phyloP scores from a whole-genome alignment of 2,797 vertebrate genomes.

The Notolabrus celidotus region DNA sequence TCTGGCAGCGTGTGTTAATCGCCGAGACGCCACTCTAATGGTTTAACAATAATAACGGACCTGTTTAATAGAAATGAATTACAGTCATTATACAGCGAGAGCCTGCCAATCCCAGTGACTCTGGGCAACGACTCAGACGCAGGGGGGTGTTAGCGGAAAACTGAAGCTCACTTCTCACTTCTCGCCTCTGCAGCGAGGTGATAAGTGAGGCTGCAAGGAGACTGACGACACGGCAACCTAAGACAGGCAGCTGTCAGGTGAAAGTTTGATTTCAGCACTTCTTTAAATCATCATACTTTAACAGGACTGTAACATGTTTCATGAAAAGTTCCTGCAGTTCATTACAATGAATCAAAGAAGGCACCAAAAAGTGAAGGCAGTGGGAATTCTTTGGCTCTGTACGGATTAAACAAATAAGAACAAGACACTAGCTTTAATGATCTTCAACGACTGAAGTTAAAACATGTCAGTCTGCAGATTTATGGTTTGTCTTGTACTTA shows the following conservation, averaged over 20 bases:
- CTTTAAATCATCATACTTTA: neutral
- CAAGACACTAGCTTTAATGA: neutral
- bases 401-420: neutral
- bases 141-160: slow-evolving; percentile 31
- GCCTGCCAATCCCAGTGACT: slow-evolving; percentile 69
- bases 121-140: slow-evolving; percentile 19
- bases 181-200: slow-evolving; percentile 41
- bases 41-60: slow-evolving; percentile 77
- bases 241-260: slow-evolving; percentile 38
- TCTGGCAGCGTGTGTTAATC: slow-evolving; percentile 70
- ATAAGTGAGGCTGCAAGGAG: slow-evolving; percentile 53
- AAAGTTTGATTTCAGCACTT: neutral
- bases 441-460: neutral
- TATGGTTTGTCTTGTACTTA: too few species aligned
- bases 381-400: neutral
- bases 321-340: neutral
- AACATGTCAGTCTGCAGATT: neutral
- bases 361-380: neutral
- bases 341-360: too few species aligned
- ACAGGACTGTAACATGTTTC: neutral
- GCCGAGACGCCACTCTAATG: slow-evolving; percentile 64
- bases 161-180: slow-evolving; percentile 18
- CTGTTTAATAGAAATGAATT: slow-evolving; percentile 81
- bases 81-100: slow-evolving; percentile 68
- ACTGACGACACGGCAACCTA: slow-evolving; percentile 21